Evolutionary conservation across 2,797 vertebrate genomes (phyloP).

Genomic region (Choloepus didactylus): DNA sequence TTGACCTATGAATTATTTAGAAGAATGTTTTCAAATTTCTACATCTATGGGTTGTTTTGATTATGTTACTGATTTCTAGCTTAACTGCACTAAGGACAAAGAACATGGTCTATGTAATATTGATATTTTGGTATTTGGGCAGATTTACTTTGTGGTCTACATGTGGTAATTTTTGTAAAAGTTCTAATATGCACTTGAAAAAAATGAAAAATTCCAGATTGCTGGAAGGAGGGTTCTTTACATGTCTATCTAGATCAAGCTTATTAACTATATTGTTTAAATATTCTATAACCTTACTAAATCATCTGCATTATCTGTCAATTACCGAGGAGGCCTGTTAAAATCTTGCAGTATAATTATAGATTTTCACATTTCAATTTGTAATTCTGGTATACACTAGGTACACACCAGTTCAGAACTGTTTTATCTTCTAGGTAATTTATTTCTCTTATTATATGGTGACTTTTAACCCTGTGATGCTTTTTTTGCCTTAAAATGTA

Average conservation of each 20-base stretch:
- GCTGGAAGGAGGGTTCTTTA: neutral
- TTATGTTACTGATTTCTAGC: neutral
- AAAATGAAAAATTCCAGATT: slow-evolving; percentile 13
- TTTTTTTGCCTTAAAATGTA: slow-evolving; percentile 16
- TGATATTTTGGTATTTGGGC: neutral
- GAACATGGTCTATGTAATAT: neutral
- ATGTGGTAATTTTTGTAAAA: slow-evolving; percentile 45
- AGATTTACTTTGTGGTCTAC: neutral
- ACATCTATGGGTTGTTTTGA: neutral
- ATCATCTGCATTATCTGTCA: neutral
- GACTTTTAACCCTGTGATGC: neutral
- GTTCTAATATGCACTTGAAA: slow-evolving; percentile 9
- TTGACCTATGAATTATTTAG: neutral
- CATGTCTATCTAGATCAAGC: neutral
- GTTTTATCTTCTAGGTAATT: neutral
- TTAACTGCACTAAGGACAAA: neutral
- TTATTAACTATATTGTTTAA: neutral
- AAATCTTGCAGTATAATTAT: slow-evolving; percentile 28
- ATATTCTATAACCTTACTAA: neutral
- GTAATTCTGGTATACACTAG: slow-evolving; percentile 37
- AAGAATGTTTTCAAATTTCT: neutral
- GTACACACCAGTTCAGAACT: neutral
- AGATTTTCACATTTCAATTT: slow-evolving; percentile 37
- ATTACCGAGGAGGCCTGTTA: slow-evolving; percentile 18
- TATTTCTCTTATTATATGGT: slow-evolving; percentile 8